A percentile compares a stretch with the other conserved stretches of the same genome.
phyloP scores from a whole-genome alignment of 2,797 vertebrate species.

The Notoglanidium macrostoma region DNA sequence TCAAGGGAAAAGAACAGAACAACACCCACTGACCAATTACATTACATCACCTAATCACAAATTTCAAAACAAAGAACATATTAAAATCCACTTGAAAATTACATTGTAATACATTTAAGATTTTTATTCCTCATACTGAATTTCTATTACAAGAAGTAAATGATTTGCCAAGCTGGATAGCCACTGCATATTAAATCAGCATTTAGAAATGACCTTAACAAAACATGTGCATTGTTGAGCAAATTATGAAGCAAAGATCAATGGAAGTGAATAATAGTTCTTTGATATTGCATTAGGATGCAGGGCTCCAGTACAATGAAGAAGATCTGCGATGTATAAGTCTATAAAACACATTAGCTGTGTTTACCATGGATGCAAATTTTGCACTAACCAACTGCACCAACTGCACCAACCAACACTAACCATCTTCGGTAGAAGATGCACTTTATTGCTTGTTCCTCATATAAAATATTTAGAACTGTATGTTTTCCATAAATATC shows the following conservation, averaged over 20 bases:
- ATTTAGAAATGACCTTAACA: slow-evolving; percentile 19
- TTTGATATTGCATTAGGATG: slow-evolving; percentile 57
- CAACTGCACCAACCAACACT: too few relatives aligned
- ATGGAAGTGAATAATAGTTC: slow-evolving; percentile 61
- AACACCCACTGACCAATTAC: not conserved
- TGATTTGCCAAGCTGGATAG: slow-evolving; percentile 14
- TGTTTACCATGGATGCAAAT: slow-evolving; percentile 19
- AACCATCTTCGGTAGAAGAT: not conserved
- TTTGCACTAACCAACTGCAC: slow-evolving; percentile 34
- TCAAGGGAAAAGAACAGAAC: not conserved
- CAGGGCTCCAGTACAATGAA: slow-evolving; percentile 57
- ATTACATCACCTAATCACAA: not conserved
- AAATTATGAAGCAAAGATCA: slow-evolving; percentile 51
- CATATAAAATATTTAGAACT: not conserved
- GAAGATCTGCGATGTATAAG: slow-evolving; percentile 35
- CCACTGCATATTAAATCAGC: slow-evolving; percentile 12
- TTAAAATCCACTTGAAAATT: not conserved
- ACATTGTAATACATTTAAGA: not conserved
- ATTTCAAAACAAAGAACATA: not conserved
- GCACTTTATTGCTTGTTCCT: not conserved
- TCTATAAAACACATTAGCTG: slow-evolving; percentile 60
- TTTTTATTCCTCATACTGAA: not conserved
- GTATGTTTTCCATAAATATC: not conserved
- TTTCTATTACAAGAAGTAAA: slow-evolving; percentile 5
- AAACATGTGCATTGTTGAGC: slow-evolving; percentile 40